phyloP scores from a whole-genome alignment of 2,888 invertebrate genomes.

The Eupithecia exiguata region DNA sequence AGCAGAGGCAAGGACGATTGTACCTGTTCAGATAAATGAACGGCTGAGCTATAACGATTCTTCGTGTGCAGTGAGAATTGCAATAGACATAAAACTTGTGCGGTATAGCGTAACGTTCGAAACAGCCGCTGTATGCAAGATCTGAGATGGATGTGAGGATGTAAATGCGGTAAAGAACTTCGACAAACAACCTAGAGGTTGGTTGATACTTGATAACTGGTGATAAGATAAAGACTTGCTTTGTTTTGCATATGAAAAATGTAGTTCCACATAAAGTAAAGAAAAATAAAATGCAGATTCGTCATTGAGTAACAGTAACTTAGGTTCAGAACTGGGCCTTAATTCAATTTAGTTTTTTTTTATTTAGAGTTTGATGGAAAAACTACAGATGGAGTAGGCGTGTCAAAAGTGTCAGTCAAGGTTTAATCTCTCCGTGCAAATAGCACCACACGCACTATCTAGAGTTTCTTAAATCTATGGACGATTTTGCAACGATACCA shows the following conservation, averaged over 20 bases:
- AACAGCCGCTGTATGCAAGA: neutral
- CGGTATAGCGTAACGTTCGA: neutral
- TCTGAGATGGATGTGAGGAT: neutral
- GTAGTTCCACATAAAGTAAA: neutral
- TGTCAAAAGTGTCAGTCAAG: no score
- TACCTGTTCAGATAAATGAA: slow-evolving; percentile 19
- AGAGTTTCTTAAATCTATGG: no score
- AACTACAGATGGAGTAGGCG: no score
- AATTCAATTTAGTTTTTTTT: no score
- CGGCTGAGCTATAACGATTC: neutral
- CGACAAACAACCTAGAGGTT: neutral
- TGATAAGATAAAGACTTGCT: neutral
- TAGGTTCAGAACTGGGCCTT: neutral
- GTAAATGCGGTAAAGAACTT: neutral
- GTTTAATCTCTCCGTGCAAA: no score
- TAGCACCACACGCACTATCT: no score
- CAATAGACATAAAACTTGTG: neutral
- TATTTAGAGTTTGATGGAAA: no score
- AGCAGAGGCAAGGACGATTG: slow-evolving; percentile 58
- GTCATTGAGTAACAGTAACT: neutral
- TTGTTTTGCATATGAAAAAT: neutral
- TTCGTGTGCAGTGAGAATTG: neutral
- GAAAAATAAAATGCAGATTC: neutral
- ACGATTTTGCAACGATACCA: no score
- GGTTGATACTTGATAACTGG: neutral